Conservation (phyloP, 2,797 vertebrate genomes). For the Trichosurus vulpecula region DNA sequence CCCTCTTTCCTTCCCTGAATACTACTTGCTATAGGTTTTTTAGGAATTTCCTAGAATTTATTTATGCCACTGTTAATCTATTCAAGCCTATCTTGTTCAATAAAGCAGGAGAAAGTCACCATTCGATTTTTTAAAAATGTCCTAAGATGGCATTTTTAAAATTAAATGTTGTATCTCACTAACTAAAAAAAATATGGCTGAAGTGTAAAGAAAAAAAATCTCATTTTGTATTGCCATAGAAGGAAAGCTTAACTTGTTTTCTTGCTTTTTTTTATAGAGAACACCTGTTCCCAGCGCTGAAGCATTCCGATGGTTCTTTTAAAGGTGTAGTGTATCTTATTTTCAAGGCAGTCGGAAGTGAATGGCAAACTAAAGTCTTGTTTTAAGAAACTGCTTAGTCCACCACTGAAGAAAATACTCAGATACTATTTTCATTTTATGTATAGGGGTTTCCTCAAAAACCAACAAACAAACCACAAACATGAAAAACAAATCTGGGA, state of each 20-base stretch:
- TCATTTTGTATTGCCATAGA: conserved; percentile 78
- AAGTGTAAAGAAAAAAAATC: conserved; percentile 80
- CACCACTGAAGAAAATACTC: conserved; percentile 89
- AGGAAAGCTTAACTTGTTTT: conserved; percentile 89
- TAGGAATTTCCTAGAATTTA: conserved; percentile 3
- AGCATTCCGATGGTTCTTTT: conserved; percentile 99
- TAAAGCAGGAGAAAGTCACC: conserved; percentile 47
- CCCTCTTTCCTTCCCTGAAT: background rate
- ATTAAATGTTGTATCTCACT: conserved; percentile 72
- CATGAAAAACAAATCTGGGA: conserved; percentile 75
- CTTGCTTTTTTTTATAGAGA: conserved; percentile 92
- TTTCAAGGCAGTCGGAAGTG: conserved; percentile 89
- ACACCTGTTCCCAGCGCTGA: conserved; percentile 96
- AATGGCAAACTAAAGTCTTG: conserved; percentile 92
- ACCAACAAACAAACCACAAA: conserved; percentile 65
- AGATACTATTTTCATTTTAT: conserved; percentile 89
- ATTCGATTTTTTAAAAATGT: conserved; percentile 41
- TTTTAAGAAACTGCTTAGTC: conserved; percentile 92
- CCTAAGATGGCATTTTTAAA: conserved; percentile 63
- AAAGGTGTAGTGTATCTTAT: conserved; percentile 89
- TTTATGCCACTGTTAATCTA: conserved; percentile 56
- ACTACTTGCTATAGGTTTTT: conserved; percentile 23
- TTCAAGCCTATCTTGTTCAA: conserved; percentile 44
- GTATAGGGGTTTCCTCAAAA: conserved; percentile 89
- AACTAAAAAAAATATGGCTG: conserved; percentile 75